A percentile compares a stretch with the other conserved stretches of the same genome.
These are phyloP conservation scores for Drosophila borborema DNA, from an alignment of 2,888 invertebrate genomes.

Conservation along the genomic window DNA sequence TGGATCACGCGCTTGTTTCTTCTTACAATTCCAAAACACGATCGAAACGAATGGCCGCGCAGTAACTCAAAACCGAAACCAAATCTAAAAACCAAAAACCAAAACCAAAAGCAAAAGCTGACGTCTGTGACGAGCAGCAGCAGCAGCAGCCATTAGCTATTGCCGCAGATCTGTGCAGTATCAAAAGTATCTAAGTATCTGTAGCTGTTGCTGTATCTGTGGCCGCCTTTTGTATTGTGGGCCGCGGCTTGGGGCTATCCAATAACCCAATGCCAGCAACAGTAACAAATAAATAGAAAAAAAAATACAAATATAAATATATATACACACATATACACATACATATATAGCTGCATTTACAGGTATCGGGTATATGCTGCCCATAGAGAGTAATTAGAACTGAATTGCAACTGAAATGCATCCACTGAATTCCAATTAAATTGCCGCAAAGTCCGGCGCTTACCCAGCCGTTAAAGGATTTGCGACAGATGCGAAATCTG, in stretches of 20 bases:
- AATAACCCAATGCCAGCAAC: constrained; percentile 46
- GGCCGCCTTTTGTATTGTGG: constrained; percentile 28
- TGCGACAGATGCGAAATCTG: constrained; percentile 56
- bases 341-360: not conserved
- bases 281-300: constrained; percentile 1
- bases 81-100: constrained; percentile 24
- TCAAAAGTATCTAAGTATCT: constrained; percentile 37
- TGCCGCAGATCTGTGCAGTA: constrained; percentile 30
- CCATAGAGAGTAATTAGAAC: constrained; percentile 67
- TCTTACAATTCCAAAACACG: constrained; percentile 58
- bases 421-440: constrained; percentile 75
- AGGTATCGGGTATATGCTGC: constrained; percentile 53
- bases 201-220: constrained; percentile 22
- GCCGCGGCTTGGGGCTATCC: constrained; percentile 45
- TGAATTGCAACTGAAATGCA: constrained; percentile 67
- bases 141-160: constrained; percentile 15
- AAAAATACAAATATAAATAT: not conserved
- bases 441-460: constrained; percentile 46
- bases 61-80: constrained; percentile 44
- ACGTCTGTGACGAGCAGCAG: constrained; percentile 40
- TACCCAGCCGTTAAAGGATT: constrained; percentile 64
- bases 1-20: constrained; percentile 60
- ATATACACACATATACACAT: not conserved
- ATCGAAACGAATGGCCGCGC: constrained; percentile 56
- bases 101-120: constrained; percentile 35